phyloP scores from a whole-genome alignment of 2,888 invertebrate species.

The Onchidella celtica region DNA sequence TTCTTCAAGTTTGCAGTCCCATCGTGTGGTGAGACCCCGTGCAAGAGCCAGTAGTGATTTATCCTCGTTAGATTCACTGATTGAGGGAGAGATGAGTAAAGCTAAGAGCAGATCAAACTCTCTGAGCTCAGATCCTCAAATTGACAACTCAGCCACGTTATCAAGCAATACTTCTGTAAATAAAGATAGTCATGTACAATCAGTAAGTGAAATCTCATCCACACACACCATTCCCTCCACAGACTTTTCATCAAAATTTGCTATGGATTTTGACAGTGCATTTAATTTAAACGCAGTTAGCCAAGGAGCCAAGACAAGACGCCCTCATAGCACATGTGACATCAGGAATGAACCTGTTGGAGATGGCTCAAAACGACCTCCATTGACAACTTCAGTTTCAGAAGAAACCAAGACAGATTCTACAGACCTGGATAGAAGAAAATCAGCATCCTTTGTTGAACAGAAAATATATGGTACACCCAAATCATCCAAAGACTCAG shows the following conservation, averaged over 20 bases:
- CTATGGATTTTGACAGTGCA: background rate
- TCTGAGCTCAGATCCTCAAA: constrained; percentile 29
- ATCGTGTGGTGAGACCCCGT: background rate
- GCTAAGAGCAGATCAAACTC: constrained; percentile 46
- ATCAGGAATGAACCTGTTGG: background rate
- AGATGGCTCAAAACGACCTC: background rate
- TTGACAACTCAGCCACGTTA: background rate
- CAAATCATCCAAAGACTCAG: background rate
- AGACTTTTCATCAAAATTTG: background rate
- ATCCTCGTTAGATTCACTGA: constrained; percentile 55
- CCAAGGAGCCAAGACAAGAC: background rate
- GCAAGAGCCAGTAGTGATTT: background rate
- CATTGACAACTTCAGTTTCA: background rate
- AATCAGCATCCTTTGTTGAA: constrained; percentile 32
- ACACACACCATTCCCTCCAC: background rate
- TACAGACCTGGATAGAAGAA: background rate
- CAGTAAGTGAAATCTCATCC: background rate
- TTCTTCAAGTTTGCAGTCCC: background rate
- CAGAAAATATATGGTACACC: background rate
- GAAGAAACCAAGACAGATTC: background rate
- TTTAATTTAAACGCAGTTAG: background rate
- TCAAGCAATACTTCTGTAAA: background rate
- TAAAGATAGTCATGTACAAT: background rate
- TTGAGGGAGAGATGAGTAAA: constrained; percentile 56
- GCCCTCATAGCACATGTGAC: background rate